A percentile compares a stretch with the other conserved stretches of the same genome.
Evolutionary conservation across 64 coral and sea anemone species (phyloP).

Genomic region (Astreopora myriophthalma): DNA sequence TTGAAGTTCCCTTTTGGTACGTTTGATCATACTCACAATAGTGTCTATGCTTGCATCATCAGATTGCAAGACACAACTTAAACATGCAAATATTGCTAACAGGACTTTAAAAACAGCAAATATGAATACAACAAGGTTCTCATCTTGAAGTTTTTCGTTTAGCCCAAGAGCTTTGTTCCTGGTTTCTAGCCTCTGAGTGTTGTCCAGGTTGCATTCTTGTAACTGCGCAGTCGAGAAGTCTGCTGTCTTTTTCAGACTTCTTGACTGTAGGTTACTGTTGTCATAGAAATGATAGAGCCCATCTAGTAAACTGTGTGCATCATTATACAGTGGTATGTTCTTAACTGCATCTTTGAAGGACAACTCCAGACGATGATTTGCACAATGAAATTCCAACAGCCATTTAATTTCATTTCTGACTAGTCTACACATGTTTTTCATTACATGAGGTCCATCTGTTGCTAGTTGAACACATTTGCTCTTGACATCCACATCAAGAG

Average conservation of each 20-base stretch:
- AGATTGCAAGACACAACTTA: not conserved
- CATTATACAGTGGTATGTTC: slow-evolving; percentile 3
- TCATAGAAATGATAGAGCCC: slow-evolving; percentile 2
- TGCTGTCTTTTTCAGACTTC: not conserved
- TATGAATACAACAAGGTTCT: no score
- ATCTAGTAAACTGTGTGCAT: not conserved
- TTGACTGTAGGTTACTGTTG: slow-evolving; percentile 2
- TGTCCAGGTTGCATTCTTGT: not conserved
- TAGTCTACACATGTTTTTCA: not conserved
- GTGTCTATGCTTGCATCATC: no score
- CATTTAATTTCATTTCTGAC: slow-evolving; percentile 5
- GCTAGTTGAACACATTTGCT: not conserved
- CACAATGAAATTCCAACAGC: not conserved
- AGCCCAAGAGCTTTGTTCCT: not conserved
- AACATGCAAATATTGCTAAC: not conserved
- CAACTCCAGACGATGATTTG: not conserved
- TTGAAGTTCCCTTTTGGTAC: not conserved
- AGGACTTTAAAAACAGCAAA: no score
- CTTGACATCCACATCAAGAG: not conserved
- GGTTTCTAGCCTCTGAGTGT: not conserved
- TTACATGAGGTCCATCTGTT: not conserved
- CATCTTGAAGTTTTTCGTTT: no score
- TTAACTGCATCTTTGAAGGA: not conserved
- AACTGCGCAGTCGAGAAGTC: not conserved
- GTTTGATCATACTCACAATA: not conserved